Base-by-base conservation (phyloP, 2,113 vertebrate genomes). In the Dromaius novaehollandiae region DNA sequence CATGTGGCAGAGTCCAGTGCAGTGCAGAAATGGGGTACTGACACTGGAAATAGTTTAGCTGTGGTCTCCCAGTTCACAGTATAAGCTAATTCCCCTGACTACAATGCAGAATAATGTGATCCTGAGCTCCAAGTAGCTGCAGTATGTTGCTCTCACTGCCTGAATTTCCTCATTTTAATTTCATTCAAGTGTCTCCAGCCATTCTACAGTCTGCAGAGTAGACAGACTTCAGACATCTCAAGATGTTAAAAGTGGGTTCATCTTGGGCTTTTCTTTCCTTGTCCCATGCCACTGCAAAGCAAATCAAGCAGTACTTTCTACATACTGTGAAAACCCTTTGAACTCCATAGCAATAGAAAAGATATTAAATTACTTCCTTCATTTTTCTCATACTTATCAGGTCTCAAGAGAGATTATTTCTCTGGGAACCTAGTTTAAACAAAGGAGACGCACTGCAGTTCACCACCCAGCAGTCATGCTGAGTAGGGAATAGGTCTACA, bases 351-450 rank as follows among this genome's bases (percentile, higher is more conserved):
- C 5, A 13, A 64, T 12, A 79, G 30, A 44, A 93, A 76, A 78
- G 20, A 44, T 61, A 65, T 58, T 58, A 20, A 63, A 32, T 53
- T 21, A 83, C 85, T 95, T 88, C 84, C 85, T 83, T 85, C 46
- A 22, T 87, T 93, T 79, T 40, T 58, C 55, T 89, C 2, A 0
- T 20, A 16, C 78, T 91, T 89, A 85, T 93, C 82, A 55, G 9
- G 78, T 85, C 78, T 71, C 78, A 60, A 44, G 58, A 70, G 76
- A 88, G 85, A 95, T 96, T 83, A 80, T 90, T 70, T 97, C 93
- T 95, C 95, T 89, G 63, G 68, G 87, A 86, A n/a, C 61, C 32
- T 38, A 15, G 46, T 2, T 5, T 38, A 78, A 94, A 76, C 66
- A 79, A 85, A 85, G 82, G 50, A 79, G 82, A 32, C 75, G 79